phyloP scores from a whole-genome alignment of 2,113 vertebrate genomes.

The Trochalopteron elliotii region DNA sequence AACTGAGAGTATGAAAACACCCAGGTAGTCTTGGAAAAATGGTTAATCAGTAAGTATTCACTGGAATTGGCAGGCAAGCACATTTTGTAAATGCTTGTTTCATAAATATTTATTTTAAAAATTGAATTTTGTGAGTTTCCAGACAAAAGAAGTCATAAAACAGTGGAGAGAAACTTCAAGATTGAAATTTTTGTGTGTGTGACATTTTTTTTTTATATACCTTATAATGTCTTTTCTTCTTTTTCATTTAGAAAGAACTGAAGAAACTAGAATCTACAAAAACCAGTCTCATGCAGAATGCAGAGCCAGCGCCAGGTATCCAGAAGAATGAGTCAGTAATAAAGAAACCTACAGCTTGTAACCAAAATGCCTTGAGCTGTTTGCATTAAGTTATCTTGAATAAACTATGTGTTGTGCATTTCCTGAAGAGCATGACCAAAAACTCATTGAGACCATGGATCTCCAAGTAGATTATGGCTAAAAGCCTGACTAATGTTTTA shows the following conservation, averaged over 20 bases:
- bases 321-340: neutral
- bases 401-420: neutral
- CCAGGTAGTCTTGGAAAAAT: neutral
- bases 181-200: neutral
- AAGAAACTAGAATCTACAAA: neutral
- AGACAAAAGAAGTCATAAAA: neutral
- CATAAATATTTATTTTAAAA: neutral
- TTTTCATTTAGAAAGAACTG: neutral
- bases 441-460: neutral
- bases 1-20: neutral
- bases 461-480: neutral
- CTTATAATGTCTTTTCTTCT: neutral
- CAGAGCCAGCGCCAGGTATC: neutral
- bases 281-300: neutral
- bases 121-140: neutral
- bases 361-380: neutral
- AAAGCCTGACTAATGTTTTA: slow-evolving; percentile 7
- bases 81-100: neutral
- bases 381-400: slow-evolving; percentile 19
- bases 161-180: neutral
- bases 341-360: neutral
- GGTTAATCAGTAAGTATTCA: neutral
- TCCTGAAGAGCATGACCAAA: slow-evolving; percentile 8
- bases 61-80: neutral
- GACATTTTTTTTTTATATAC: neutral